A percentile compares a stretch with the other conserved stretches of the same genome.
phyloP scores from a whole-genome alignment of 1,140 invertebrate genomes.

The Zaprionus vittiger region DNA sequence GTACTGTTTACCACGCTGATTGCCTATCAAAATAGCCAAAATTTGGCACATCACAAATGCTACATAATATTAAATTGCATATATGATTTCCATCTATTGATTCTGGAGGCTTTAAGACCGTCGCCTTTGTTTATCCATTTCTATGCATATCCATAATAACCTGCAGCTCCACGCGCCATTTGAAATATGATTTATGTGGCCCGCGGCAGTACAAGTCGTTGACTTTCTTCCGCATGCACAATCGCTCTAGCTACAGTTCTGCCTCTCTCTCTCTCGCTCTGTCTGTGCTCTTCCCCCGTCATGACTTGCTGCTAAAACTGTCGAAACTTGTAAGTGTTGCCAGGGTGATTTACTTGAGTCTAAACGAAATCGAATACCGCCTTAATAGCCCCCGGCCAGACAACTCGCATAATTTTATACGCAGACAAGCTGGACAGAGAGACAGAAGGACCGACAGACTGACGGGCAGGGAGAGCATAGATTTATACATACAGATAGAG shows the following conservation, averaged over 20 bases:
- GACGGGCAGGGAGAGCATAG: conserved; percentile 3
- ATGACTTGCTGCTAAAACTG: conserved; percentile 58
- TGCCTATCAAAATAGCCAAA: conserved; percentile 1
- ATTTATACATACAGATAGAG: neutral
- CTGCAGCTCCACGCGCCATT: conserved; percentile 47
- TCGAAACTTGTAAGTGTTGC: conserved; percentile 82
- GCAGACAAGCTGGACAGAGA: conserved; percentile 44
- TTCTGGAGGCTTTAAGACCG: conserved; percentile 47
- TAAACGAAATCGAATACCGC: conserved; percentile 78
- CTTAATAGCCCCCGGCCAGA: conserved; percentile 75
- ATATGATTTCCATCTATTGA: conserved; percentile 4
- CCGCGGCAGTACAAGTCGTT: conserved; percentile 49
- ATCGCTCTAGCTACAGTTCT: too few species aligned
- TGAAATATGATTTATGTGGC: conserved; percentile 79
- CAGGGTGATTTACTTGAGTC: conserved; percentile 70
- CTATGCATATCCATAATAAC: conserved; percentile 44
- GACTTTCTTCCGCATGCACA: neutral
- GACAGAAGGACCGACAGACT: conserved; percentile 9
- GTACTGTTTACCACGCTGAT: neutral
- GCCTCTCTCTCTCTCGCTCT: neutral
- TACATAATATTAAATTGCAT: conserved; percentile 24
- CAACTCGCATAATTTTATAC: conserved; percentile 79
- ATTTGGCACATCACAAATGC: conserved; percentile 1
- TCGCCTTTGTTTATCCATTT: conserved; percentile 56
- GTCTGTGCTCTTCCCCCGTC: neutral